Evolutionary conservation across 2,888 invertebrate genomes (phyloP), one percentile per base, ranked within the genome.

Genomic region (Netelia melanura): DNA sequence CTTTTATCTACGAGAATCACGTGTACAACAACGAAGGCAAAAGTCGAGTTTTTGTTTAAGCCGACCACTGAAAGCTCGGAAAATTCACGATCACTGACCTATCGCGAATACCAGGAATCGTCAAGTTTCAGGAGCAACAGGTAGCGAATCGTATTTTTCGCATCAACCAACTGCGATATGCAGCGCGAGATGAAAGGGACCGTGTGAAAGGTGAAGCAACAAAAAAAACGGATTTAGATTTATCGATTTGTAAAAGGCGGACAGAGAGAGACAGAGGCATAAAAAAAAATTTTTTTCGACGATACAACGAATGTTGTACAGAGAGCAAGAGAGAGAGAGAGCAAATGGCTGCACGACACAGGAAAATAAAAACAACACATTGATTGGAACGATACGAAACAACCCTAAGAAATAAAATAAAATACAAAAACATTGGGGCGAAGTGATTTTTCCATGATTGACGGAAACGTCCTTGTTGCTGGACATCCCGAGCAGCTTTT

Each of bases 41-140:
- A 43, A 65, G 30, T 43, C 0, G 21, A 68, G 44, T 17, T 8
- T 30, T 44, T 43, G 68, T 52, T 38, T 14, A 44, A 14, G 68
- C 30, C 17, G 25, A n/a, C 17, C 23, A 54, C 52, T 68, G 21
- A 74, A 56, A 78, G 72, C 58, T 56, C 21, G 21, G 38, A 14
- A 70, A 70, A 70, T 21, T 83, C 74, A 6, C 52, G 70, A 61
- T 14, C 70, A 58, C 25, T 52, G 21, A 62, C 44, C 61, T 14
- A 9, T 62, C 21, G 48, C 21, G 54, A 64, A 54, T 8, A 54
- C 21, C 61, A 67, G 11, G 54, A 54, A 54, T 72, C 64, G 58
- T 72, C 25, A 67, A 56, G 25, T 43, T 38, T 61, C 25, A 58
- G 54, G 67, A 83, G 83, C 83, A 83, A 83, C 83, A 83, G 83